Evolutionary conservation across 1,140 invertebrate species (phyloP).

Genomic region (Drosophila teissieri): DNA sequence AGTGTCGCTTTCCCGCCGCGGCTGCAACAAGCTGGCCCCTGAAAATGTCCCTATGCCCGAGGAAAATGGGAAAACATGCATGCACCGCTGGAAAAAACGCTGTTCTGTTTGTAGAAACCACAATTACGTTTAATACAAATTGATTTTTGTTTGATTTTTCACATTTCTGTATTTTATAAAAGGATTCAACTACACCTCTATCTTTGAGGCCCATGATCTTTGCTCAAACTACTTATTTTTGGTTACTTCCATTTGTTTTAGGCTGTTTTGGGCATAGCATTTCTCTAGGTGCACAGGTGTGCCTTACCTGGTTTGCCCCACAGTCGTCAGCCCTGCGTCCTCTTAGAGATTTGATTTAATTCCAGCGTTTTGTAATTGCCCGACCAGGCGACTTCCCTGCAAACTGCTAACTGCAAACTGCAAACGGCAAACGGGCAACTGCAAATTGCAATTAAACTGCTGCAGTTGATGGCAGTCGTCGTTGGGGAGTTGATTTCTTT

Average conservation of each 20-base stretch:
- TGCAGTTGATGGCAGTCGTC: slow-evolving; percentile 24
- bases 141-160: neutral
- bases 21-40: slow-evolving; percentile 8
- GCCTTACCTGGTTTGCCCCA: neutral
- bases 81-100: neutral
- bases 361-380: slow-evolving; percentile 19
- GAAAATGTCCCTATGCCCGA: neutral
- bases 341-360: slow-evolving; percentile 19
- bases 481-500: slow-evolving; percentile 8
- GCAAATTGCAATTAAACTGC: slow-evolving; percentile 41
- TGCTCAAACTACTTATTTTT: neutral
- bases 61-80: neutral
- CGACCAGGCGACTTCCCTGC: slow-evolving; percentile 7
- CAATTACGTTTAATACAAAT: neutral
- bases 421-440: too few species aligned
- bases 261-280: neutral
- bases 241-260: neutral
- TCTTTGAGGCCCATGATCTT: neutral
- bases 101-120: neutral
- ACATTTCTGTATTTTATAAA: neutral
- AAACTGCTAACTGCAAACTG: too few species aligned
- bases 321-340: neutral
- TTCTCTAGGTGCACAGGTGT: neutral
- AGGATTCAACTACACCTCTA: neutral
- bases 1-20: slow-evolving; percentile 10